A percentile compares a stretch with the other conserved stretches of the same genome.
Evolutionary conservation across 2,113 vertebrate species (phyloP).

Genomic region (Pantherophis guttatus): DNA sequence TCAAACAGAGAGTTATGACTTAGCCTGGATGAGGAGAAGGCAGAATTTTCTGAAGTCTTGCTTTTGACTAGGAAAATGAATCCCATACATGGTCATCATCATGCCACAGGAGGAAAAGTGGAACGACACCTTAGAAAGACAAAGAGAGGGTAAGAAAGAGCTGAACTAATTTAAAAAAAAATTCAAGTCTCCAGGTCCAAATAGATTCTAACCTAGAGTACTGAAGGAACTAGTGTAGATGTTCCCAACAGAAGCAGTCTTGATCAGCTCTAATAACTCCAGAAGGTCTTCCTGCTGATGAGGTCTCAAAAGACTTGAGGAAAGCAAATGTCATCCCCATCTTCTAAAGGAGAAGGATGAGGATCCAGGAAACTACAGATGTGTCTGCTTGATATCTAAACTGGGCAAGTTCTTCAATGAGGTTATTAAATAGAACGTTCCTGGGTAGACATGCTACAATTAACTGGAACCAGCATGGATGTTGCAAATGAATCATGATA

Average conservation of each 20-base stretch:
- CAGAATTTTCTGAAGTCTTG: background rate
- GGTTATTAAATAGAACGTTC: background rate
- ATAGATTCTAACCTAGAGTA: background rate
- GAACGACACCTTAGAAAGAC: background rate
- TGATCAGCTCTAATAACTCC: background rate
- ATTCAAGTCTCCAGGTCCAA: background rate
- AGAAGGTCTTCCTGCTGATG: background rate
- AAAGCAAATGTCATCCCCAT: background rate
- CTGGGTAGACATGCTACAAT: background rate
- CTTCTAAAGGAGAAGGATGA: background rate
- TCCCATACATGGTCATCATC: background rate
- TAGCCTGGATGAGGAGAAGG: background rate
- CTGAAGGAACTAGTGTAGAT: background rate
- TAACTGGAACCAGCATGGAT: background rate
- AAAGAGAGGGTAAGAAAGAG: background rate
- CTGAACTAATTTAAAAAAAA: background rate
- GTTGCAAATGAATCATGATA: background rate
- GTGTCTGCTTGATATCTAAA: background rate
- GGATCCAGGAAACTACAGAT: background rate
- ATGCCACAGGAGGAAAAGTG: background rate
- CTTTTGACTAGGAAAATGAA: background rate
- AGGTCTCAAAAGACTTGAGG: background rate
- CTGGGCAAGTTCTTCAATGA: background rate
- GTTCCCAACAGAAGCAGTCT: background rate
- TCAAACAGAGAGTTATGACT: background rate